Conservation (phyloP, 2,888 invertebrate genomes). For the Dermolepida albohirtum region DNA sequence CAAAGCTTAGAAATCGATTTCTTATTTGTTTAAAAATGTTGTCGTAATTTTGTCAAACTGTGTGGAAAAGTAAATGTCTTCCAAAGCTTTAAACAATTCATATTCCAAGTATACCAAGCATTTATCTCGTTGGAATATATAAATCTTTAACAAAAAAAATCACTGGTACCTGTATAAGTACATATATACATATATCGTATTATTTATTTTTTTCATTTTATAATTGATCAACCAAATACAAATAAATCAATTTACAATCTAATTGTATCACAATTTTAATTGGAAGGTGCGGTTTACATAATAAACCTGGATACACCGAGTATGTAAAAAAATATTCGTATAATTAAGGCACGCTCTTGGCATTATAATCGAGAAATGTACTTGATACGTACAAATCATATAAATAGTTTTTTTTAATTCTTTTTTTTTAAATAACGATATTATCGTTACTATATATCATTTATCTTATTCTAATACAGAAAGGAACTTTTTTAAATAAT, state of each 20-base stretch:
- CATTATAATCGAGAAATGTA: slow-evolving; percentile 5
- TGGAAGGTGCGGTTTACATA: slow-evolving; percentile 26
- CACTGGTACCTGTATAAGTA: background rate
- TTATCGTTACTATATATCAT: background rate
- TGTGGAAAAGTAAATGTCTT: no score
- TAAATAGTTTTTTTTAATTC: background rate
- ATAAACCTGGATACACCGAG: slow-evolving; percentile 5
- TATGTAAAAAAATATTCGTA: slow-evolving; percentile 3
- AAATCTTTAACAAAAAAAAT: background rate
- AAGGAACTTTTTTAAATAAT: slow-evolving; percentile 39
- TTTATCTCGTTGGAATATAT: no score
- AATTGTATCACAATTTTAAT: slow-evolving; percentile 43
- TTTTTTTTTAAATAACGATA: background rate
- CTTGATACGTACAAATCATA: background rate
- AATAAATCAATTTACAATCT: slow-evolving; percentile 40
- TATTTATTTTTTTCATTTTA: background rate
- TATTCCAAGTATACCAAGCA: no score
- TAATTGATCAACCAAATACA: slow-evolving; percentile 27
- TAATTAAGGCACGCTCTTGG: slow-evolving; percentile 24
- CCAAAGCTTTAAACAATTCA: no score
- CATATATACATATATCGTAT: background rate
- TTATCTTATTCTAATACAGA: background rate
- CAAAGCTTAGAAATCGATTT: no score
- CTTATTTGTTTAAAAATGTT: no score
- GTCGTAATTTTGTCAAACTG: no score